phyloP scores from a whole-genome alignment of 2,113 vertebrate genomes.

The Daubentonia madagascariensis region DNA sequence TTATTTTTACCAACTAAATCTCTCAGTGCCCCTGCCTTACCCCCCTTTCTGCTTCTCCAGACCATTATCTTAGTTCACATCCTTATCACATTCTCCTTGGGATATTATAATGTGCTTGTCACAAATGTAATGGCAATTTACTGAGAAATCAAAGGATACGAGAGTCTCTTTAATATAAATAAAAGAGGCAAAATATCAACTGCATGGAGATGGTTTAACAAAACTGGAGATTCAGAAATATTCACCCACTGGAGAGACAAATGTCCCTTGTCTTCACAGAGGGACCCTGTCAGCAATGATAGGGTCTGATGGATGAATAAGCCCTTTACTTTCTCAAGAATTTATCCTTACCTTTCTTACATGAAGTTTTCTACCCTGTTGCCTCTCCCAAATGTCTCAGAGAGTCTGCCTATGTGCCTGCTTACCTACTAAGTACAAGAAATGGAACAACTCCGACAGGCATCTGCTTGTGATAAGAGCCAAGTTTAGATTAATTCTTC shows the following conservation, averaged over 20 bases:
- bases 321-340: background rate
- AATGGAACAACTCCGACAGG: fast-evolving
- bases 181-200: background rate
- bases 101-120: background rate
- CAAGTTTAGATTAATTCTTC: background rate
- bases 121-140: background rate
- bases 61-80: background rate
- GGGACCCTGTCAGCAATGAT: background rate
- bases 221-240: background rate
- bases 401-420: background rate
- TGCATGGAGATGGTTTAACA: background rate
- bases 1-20: background rate
- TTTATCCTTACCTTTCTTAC: background rate
- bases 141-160: background rate
- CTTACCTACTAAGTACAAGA: background rate
- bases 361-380: background rate
- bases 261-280: background rate
- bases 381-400: background rate
- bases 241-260: background rate
- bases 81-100: background rate
- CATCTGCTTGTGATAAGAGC: background rate
- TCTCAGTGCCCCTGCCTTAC: background rate
- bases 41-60: background rate
- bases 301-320: background rate
- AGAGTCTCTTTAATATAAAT: background rate